phyloP scores from a whole-genome alignment of 2,888 invertebrate genomes.

The Metallyticus violacea region DNA sequence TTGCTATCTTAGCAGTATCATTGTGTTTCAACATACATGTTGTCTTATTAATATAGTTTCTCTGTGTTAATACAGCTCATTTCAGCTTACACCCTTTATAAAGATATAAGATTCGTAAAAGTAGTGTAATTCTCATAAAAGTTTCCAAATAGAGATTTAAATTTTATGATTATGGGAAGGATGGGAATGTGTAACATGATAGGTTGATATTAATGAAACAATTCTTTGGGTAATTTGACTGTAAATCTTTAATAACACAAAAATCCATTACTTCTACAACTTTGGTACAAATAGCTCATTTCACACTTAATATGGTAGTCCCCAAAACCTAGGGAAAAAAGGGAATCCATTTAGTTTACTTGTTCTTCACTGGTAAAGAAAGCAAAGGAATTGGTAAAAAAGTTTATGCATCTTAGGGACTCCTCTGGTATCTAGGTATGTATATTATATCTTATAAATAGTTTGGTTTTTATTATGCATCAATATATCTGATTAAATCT shows the following conservation, averaged over 20 bases:
- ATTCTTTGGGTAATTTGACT: slow-evolving; percentile 15
- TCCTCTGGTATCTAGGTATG: neutral
- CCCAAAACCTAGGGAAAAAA: slow-evolving; percentile 22
- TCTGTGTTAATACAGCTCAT: too few relatives aligned
- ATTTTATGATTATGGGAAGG: too few relatives aligned
- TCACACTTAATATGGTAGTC: slow-evolving; percentile 20
- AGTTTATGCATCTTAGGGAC: neutral
- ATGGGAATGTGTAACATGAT: too few relatives aligned
- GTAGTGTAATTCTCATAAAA: too few relatives aligned
- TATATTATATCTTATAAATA: neutral
- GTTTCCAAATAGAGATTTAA: too few relatives aligned
- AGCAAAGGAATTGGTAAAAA: neutral
- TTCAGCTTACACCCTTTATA: too few relatives aligned
- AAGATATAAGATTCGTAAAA: too few relatives aligned
- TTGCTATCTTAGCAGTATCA: too few relatives aligned
- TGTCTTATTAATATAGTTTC: too few relatives aligned
- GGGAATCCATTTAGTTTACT: neutral
- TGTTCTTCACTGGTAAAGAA: neutral
- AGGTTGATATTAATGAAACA: neutral
- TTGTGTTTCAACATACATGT: too few relatives aligned
- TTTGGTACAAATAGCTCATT: slow-evolving; percentile 35
- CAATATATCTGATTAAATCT: slow-evolving; percentile 15
- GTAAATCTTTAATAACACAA: slow-evolving; percentile 36
- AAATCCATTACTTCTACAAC: slow-evolving; percentile 35
- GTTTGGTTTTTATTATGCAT: slow-evolving; percentile 13